Conservation (phyloP, 2,113 vertebrate genomes). For the Triplophysa tibetana region DNA sequence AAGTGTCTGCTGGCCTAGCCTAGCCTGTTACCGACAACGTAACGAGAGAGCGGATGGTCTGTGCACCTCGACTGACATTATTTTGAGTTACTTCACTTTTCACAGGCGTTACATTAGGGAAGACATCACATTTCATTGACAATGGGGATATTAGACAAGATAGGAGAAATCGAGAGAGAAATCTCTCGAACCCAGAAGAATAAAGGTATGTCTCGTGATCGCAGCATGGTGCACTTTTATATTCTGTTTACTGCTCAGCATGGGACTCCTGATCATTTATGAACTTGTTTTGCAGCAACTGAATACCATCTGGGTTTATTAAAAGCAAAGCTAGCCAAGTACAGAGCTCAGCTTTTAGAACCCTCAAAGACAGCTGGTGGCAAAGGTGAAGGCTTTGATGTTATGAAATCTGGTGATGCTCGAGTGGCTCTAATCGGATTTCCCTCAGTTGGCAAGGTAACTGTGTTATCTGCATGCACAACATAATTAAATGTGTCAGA, state of each 20-base stretch:
- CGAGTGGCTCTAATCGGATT: slow-evolving; percentile 96
- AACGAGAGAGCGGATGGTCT: slow-evolving; percentile 50
- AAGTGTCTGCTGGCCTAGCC: slow-evolving; percentile 40
- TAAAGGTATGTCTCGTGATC: slow-evolving; percentile 76
- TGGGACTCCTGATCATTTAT: not conserved
- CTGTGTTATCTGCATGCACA: slow-evolving; percentile 26
- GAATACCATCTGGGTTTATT: slow-evolving; percentile 97
- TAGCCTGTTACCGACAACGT: slow-evolving; percentile 47
- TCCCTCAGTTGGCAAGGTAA: slow-evolving; percentile 98
- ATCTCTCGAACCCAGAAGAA: slow-evolving; percentile 97
- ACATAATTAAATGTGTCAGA: not conserved
- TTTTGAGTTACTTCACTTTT: slow-evolving; percentile 42
- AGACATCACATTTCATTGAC: slow-evolving; percentile 20
- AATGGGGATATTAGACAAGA: slow-evolving; percentile 97
- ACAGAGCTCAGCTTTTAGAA: slow-evolving; percentile 92
- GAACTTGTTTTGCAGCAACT: slow-evolving; percentile 77
- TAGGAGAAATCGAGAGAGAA: slow-evolving; percentile 94
- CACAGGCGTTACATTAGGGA: slow-evolving; percentile 27
- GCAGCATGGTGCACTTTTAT: too few relatives aligned
- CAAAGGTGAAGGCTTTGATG: slow-evolving; percentile 98
- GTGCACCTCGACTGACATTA: slow-evolving; percentile 57
- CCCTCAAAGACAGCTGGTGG: slow-evolving; percentile 88
- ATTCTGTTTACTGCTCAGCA: not conserved
- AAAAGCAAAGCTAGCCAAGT: slow-evolving; percentile 97
- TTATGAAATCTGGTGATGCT: slow-evolving; percentile 99